Conservation (phyloP, 2,888 invertebrate genomes). For the Leptopilina drosophilae region DNA sequence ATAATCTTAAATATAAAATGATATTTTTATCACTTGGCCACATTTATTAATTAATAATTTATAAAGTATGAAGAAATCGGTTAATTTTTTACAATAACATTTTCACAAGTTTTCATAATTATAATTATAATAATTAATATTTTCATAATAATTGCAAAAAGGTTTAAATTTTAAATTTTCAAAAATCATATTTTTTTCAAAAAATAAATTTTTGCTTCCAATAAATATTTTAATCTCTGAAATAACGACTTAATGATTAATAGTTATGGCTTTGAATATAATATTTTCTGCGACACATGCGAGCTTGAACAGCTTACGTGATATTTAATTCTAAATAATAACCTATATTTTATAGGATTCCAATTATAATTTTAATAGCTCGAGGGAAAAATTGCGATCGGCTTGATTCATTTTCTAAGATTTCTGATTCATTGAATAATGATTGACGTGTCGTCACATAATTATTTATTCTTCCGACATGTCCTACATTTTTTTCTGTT, state of each 20-base stretch:
- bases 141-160: too few relatives aligned
- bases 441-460: slow-evolving; percentile 34
- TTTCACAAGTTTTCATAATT: too few relatives aligned
- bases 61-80: too few relatives aligned
- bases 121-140: too few relatives aligned
- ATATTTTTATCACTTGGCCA: too few relatives aligned
- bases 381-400: slow-evolving; percentile 25
- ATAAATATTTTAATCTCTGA: not conserved
- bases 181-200: too few relatives aligned
- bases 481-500: slow-evolving; percentile 1
- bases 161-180: too few relatives aligned
- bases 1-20: too few relatives aligned
- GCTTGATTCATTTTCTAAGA: slow-evolving; percentile 34
- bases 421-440: slow-evolving; percentile 37
- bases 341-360: slow-evolving; percentile 26
- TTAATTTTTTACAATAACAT: too few relatives aligned
- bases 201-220: too few relatives aligned
- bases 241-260: slow-evolving; percentile 29
- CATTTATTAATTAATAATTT: too few relatives aligned
- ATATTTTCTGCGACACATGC: not conserved
- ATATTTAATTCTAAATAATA: slow-evolving; percentile 26
- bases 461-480: slow-evolving; percentile 13
- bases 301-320: not conserved
- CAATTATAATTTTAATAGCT: slow-evolving; percentile 21
- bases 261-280: not conserved